Base-by-base conservation (phyloP, 2,797 vertebrate genomes). In the Liparis tanakae region DNA sequence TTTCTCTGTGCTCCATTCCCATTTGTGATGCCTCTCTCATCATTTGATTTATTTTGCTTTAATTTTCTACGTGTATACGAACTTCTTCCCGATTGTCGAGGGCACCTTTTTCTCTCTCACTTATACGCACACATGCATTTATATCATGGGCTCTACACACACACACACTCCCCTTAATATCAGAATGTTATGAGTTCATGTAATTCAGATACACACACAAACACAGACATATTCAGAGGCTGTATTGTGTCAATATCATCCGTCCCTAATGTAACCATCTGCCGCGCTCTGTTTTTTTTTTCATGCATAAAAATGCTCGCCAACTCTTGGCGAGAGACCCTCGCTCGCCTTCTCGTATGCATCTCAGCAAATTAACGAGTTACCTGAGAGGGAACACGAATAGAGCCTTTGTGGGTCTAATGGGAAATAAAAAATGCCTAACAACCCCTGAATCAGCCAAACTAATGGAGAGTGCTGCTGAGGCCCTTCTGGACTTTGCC, bases 291-390 rank as follows among this genome's bases (percentile, higher is more conserved):
- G 83, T 87, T 83, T 89, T 92, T 90, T 81, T 82, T 82, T 92
- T 91, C 88, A 90, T 90, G 88, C 87, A 86, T 84, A 88, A 91
- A 30, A 91, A 86, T 82, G 89, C 86, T 90, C 91, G 91, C 87
- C 88, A 86, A 85, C 75, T 81, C 84, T 90, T 94, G 93, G 92
- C 92, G 87, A 83, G 56, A 72, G 66, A 85, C 91, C 86, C 80
- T 89, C 85, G 79, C 85, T 92, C 83, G 79, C 86, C 83, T 86
- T 88, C 87, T 88, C 89, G 85, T 85, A 93, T 91, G 90, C 86
- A 92, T 93, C 92, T 92, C 85, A 85, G 87, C 88, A 94, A 93
- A 95, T 94, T 94, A 95, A 94, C 92, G 92, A 92, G 89, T 92
- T 92, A 93, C 91, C 92, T 93, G 89, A 87, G 89, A 93, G 89